phyloP scores from a whole-genome alignment of 2,888 invertebrate genomes.

The Baronia brevicornis region DNA sequence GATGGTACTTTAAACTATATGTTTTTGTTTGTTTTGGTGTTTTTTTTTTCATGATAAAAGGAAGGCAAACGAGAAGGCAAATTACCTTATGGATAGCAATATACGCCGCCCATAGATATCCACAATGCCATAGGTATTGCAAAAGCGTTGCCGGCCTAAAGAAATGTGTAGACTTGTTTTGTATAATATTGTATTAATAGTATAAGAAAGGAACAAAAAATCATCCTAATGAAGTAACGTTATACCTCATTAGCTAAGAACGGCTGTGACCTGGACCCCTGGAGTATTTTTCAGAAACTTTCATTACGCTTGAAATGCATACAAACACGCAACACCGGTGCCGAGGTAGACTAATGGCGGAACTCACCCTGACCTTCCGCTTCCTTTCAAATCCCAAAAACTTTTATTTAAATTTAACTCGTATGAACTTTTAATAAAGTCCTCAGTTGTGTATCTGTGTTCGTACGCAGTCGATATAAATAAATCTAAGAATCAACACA shows the following conservation, averaged over 20 bases:
- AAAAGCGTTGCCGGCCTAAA: no score
- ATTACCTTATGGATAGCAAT: no score
- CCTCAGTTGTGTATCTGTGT: no score
- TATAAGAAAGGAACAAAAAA: neutral
- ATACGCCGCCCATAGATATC: no score
- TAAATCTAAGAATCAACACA: no score
- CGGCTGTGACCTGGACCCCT: slow-evolving; percentile 26
- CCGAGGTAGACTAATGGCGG: slow-evolving; percentile 33
- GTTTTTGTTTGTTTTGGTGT: neutral
- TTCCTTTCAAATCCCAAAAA: slow-evolving; percentile 27
- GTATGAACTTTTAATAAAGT: slow-evolving; percentile 2
- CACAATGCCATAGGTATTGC: no score
- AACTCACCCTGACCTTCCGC: slow-evolving; percentile 46
- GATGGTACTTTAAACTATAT: no score
- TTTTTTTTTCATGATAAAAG: neutral
- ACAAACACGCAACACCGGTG: slow-evolving; percentile 27
- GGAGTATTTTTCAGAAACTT: slow-evolving; percentile 31
- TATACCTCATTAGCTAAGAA: slow-evolving; percentile 20
- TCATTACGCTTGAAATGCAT: slow-evolving; percentile 26
- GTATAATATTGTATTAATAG: no score
- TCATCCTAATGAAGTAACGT: slow-evolving; percentile 20
- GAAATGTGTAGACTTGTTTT: no score
- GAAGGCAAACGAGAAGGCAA: no score
- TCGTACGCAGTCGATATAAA: no score
- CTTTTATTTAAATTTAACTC: neutral